Base-by-base conservation (phyloP, 23 tunicate species). In the Trididemnum miniatum region DNA sequence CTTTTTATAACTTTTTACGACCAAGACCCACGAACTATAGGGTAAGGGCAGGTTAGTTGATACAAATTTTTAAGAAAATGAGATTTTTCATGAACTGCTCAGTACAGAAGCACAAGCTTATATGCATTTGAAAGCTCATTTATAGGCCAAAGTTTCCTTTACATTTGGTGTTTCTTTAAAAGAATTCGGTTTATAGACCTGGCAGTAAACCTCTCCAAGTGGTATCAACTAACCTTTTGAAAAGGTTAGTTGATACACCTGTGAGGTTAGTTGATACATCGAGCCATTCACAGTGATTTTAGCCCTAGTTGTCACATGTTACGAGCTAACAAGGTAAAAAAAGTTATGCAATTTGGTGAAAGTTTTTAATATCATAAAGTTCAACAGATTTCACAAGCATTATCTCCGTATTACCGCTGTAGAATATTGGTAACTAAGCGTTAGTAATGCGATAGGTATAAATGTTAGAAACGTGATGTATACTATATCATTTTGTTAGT, bases 11-110 rank as follows among this genome's bases (percentile, higher is more conserved):
- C n/a, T n/a, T n/a, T n/a, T n/a, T n/a, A n/a, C n/a, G n/a, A n/a
- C n/a, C n/a, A n/a, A n/a, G n/a, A n/a, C n/a, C n/a, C n/a, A n/a
- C n/a, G n/a, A n/a, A n/a, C n/a, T n/a, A n/a, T 44, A 44, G 15
- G 54, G 39, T 71, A 79, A 31, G 26, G 40, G 69, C 69, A 7
- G 54, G 54, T 44, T 44, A 44, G 54, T 44, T 44, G 54, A 44
- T 44, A 44, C 54, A 44, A 7, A 15, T 44, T 44, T 44, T 44
- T 15, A 44, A 44, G 54, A 44, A 44, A 44, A 44, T 7, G 54
- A 9, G 54, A 44, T 44, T 44, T 44, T 44, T 15, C 9, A 44
- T 44, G 15, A 44, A 44, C 54, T 44, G 54, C 54, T 44, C 15
- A 15, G 54, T 7, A 44, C 9, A 44, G 54, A 44, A 44, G 54